Base-by-base conservation (phyloP, 1,140 invertebrate species). In the Tetramorium alpestre region DNA sequence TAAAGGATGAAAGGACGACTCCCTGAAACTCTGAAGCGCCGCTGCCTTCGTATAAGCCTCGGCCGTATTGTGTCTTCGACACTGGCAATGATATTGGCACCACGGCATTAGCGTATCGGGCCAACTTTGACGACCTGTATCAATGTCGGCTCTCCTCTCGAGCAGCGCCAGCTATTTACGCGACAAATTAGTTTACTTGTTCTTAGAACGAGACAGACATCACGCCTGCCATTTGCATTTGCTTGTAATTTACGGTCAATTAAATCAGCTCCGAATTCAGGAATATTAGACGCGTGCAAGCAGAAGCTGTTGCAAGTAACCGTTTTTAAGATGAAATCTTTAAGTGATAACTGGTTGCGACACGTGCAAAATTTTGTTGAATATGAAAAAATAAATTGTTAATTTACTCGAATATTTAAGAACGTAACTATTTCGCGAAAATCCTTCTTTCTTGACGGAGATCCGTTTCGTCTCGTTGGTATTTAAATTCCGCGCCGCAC, bases 1-100 rank as follows among this genome's bases (percentile, higher is more conserved):
- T 69, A 76, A 89, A 89, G 87, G 76, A 60, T 89, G 85, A 90
- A 90, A 89, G 85, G 77, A 85, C 64, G 88, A 85, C 64, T 58
- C 49, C 44, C 56, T 76, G 64, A 89, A 87, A 89, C 72, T 81
- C 77, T 28, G 87, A 88, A 60, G 56, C 54, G 51, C 18, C 65
- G 67, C 13, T 56, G 56, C 84, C 78, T 87, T 86, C 88, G 64
- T 84, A 67, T 87, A 78, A 86, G 28, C 38, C 22, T 22, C 18
- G 62, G 22, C 11, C 65, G 76, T 44, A 86, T 87, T 82, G 85
- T 86, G 28, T 60, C 64, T 41, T 22, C 49, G 70, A 49, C 54
- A n/a, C 33, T 3, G 49, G 41, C 56, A 47, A 54, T 56, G 49
- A 22, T 62, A 47, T 69, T 76, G 88, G 87, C 54, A 62, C 41